Evolutionary conservation across 2,797 vertebrate genomes (phyloP).

Genomic region (Sebastolobus altivelis): DNA sequence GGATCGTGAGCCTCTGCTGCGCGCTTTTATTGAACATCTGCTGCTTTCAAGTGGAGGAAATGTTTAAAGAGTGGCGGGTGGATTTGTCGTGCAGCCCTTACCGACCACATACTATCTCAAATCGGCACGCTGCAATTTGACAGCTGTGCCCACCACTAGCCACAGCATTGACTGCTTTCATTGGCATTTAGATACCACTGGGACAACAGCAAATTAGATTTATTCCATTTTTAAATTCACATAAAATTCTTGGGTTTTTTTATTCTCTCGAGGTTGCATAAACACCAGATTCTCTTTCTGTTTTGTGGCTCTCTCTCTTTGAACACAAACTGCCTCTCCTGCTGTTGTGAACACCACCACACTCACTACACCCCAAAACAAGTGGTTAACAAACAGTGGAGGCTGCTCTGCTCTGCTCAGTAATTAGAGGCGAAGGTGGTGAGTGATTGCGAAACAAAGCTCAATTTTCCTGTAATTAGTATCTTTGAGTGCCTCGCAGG

Average conservation of each 20-base stretch:
- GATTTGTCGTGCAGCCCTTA: slow-evolving; percentile 58
- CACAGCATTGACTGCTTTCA: slow-evolving; percentile 67
- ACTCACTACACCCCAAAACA: slow-evolving; percentile 22
- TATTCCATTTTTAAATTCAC: slow-evolving; percentile 46
- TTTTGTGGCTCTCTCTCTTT: slow-evolving; percentile 29
- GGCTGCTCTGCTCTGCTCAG: slow-evolving; percentile 44
- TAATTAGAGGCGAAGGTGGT: slow-evolving; percentile 59
- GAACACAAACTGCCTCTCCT: slow-evolving; percentile 19
- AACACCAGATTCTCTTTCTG: slow-evolving; percentile 29
- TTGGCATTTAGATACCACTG: slow-evolving; percentile 22
- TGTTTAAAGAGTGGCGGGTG: slow-evolving; percentile 62
- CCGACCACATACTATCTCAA: slow-evolving; percentile 60
- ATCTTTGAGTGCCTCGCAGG: slow-evolving; percentile 54
- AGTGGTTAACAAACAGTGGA: slow-evolving; percentile 50
- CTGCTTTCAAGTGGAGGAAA: slow-evolving; percentile 78
- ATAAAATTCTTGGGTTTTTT: slow-evolving; percentile 20
- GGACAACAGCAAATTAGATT: slow-evolving; percentile 13
- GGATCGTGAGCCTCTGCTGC: slow-evolving; percentile 43
- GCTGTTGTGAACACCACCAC: slow-evolving; percentile 24
- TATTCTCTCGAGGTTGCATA: slow-evolving; percentile 6
- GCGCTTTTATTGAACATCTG: slow-evolving; percentile 78
- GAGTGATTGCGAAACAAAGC: slow-evolving; percentile 66
- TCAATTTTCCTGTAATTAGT: slow-evolving; percentile 65
- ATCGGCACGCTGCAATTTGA: slow-evolving; percentile 55
- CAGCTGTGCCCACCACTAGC: slow-evolving; percentile 71